Base-by-base conservation (phyloP, 2,888 invertebrate species). In the Cryptosula pallasiana region DNA sequence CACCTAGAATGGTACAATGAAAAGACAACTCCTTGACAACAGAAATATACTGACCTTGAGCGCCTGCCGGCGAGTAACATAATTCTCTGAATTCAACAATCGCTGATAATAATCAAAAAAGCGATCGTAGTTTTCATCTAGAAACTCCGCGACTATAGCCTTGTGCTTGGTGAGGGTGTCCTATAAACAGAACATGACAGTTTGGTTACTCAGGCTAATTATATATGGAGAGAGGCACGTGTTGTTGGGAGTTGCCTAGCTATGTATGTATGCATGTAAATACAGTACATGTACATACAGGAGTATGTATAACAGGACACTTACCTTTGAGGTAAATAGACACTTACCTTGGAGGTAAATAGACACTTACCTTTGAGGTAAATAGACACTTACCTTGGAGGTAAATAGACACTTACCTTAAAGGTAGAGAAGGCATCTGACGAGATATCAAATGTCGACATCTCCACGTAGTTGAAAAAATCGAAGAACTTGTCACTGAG, bases 361-460 rank as follows among this genome's bases (percentile, higher is more conserved):
- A n/a, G n/a, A n/a, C n/a, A n/a, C n/a, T n/a, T n/a, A n/a, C n/a
- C n/a, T n/a, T n/a, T n/a, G n/a, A n/a, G n/a, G n/a, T n/a, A n/a
- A n/a, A n/a, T n/a, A n/a, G n/a, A n/a, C n/a, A n/a, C n/a, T n/a
- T n/a, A n/a, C n/a, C n/a, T n/a, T n/a, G n/a, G n/a, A n/a, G n/a
- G n/a, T n/a, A n/a, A n/a, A n/a, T n/a, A n/a, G n/a, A n/a, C n/a
- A 45, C 63, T 63, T 86, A 95, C 96, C 91, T 99, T 99, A 89
- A 99, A 99, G 79, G 99, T 99, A 85, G 98, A 95, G 89, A 99
- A 99, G 87, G 99, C 99, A 91, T 99, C 99, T 78, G 98, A 98
- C 85, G 99, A 99, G 85, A 99, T 98, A 89, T 99, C 99, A 89
- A 99, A 99, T 78, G 98, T 98, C 79, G 98, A 97, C 79, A 98